phyloP scores from a whole-genome alignment of 92 coral and sea anemone genomes.

The Zoanthus sociatus region DNA sequence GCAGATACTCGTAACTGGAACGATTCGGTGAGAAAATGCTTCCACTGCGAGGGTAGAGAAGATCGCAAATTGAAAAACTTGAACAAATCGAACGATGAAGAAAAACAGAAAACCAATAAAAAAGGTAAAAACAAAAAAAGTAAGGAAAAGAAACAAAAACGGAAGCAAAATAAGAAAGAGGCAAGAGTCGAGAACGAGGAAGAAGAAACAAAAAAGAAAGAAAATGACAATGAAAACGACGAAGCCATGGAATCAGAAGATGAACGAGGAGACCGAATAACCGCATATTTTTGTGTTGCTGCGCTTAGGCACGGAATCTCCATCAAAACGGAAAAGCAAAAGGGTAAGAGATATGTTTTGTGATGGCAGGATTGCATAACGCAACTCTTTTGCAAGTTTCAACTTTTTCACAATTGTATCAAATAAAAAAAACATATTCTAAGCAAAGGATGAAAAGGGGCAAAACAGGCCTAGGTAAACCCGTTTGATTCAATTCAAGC shows the following conservation, averaged over 20 bases:
- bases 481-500: no score
- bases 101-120: not conserved
- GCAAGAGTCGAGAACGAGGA: constrained; percentile 2
- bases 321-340: constrained; percentile 33
- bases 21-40: not conserved
- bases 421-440: no score
- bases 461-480: no score
- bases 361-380: no score
- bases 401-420: no score
- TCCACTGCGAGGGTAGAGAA: not conserved
- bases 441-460: no score
- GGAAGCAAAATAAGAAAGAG: not conserved
- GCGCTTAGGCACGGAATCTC: constrained; percentile 46
- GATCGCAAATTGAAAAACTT: not conserved
- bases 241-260: constrained; percentile 35
- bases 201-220: constrained; percentile 24
- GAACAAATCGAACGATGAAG: not conserved
- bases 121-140: not conserved
- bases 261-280: not conserved
- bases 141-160: not conserved
- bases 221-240: constrained; percentile 33
- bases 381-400: no score
- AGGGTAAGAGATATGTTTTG: not conserved
- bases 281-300: constrained; percentile 26
- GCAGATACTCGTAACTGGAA: constrained; percentile 7